Base-by-base conservation (phyloP, 2,888 invertebrate species). In the Lithophane socia region DNA sequence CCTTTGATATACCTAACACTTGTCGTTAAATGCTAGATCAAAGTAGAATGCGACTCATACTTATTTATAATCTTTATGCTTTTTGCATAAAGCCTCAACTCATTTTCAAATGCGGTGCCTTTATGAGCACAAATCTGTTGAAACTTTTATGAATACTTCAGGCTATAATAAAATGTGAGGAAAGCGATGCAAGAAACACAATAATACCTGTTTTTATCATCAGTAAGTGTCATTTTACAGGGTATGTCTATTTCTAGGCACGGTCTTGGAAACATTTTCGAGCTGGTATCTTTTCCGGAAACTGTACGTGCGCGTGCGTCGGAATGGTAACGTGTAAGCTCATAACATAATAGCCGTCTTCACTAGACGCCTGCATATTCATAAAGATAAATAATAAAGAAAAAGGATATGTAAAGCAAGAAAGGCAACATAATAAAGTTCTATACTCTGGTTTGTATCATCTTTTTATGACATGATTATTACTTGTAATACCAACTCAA, bases 201-300 rank as follows among this genome's bases (percentile, higher is more conserved):
- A 66, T 77, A 85, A 71, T 61, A 77, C 52, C 49, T 64, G 58
- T 67, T 72, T 63, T 79, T 86, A 86, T 86, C 86, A 73, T 24
- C n/a, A 12, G 21, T 70, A 64, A 77, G 83, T 83, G 80, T 79
- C 80, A 67, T 83, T 84, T 70, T 56, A 47, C n/a, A 73, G 61
- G 5, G 21, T 42, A 56, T 60, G 49, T 56, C 49, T 60, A 83
- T 83, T 63, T 52, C 44, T 10, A 21, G 54, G 42, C 68, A 37
- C 29, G 56, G 37, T 63, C 66, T 37, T 3, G 24, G 37, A 56
- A 75, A 75, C 66, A 83, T 75, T 75, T 47, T 72, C 68, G 49
- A 54, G 9, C 1, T 13, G 42, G 47, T 86, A 84, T 84, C 86
- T 75, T 42, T 64, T 63, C 58, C 44, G 68, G 83, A 72, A 73